Base-by-base conservation (phyloP, 2,888 invertebrate genomes). In the Scelioninae gen. 2 region DNA sequence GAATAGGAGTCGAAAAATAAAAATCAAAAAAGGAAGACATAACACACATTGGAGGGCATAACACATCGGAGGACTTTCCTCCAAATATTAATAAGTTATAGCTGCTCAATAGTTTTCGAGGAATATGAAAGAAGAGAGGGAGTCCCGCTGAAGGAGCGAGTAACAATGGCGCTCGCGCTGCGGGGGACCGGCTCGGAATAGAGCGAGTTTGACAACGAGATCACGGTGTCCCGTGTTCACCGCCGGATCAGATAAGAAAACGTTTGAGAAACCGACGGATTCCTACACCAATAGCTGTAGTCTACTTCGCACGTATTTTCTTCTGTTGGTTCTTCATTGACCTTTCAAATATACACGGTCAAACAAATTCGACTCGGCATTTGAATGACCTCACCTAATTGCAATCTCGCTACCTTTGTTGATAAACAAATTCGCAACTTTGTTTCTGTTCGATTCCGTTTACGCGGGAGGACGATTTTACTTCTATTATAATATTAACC, bases 31-130 rank as follows among this genome's bases (percentile, higher is more conserved):
- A 53, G 35, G 9, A 63, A 25, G 35, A 64, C 22, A 55, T 5
- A 57, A 57, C 55, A 37, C 52, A 48, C 64, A 64, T 52, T 13
- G 60, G 57, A 71, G 67, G 65, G 39, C 53, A 46, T 35, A 55
- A 64, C 70, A 55, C 65, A 60, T 58, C 50, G 77, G 76, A 76
- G 73, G 73, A 79, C 79, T 80, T 80, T 79, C 79, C 76, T 76
- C 79, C 77, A 78, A 80, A 84, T 84, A 85, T 84, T 85, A 85
- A 85, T 85, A 85, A 85, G 81, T 85, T 84, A 84, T 83, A 82
- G 85, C 79, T 77, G 79, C 53, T 79, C 83, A 83, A 85, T 85
- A 83, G 82, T 78, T 79, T 78, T 79, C 78, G 78, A 77, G 67
- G 78, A 78, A 78, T 73, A 74, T 75, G 75, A 76, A 65, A 71